phyloP scores from a whole-genome alignment of 2,888 invertebrate genomes.

The Nasonia oneida region DNA sequence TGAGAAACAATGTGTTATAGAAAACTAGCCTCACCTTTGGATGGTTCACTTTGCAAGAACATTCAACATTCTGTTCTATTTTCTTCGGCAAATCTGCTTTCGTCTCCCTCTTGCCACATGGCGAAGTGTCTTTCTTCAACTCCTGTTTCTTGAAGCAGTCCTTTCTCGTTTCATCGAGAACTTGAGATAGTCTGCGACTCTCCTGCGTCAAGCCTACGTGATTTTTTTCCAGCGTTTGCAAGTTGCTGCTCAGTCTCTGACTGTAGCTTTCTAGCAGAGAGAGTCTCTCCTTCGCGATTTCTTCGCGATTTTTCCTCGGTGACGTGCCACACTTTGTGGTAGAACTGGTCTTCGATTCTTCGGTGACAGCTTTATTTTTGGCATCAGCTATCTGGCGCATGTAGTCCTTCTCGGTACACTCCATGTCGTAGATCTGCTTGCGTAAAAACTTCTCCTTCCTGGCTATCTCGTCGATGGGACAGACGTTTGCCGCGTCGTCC shows the following conservation, averaged over 20 bases:
- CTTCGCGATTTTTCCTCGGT: background rate
- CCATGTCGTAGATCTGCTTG: constrained; percentile 62
- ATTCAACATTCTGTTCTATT: background rate
- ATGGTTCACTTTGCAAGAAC: background rate
- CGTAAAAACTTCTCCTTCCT: constrained; percentile 60
- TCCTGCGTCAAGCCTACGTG: constrained; percentile 17
- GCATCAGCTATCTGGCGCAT: constrained; percentile 28
- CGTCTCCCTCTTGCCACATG: background rate
- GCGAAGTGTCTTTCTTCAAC: background rate
- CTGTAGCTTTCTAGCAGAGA: constrained; percentile 29
- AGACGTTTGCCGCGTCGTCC: background rate
- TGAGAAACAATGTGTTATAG: background rate
- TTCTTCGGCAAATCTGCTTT: background rate
- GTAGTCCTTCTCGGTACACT: constrained; percentile 61
- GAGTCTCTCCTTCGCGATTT: constrained; percentile 5
- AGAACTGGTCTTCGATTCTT: background rate
- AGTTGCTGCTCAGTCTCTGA: constrained; percentile 20
- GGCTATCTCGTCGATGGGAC: constrained; percentile 41
- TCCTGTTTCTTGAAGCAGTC: background rate
- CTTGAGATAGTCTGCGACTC: constrained; percentile 9
- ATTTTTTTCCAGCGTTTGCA: constrained; percentile 16
- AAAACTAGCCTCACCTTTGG: background rate
- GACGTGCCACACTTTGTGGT: background rate
- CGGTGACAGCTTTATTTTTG: background rate
- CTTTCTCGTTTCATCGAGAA: background rate